Evolutionary conservation across 1,140 invertebrate genomes (phyloP).

Genomic region (Neotoxoptera formosana): DNA sequence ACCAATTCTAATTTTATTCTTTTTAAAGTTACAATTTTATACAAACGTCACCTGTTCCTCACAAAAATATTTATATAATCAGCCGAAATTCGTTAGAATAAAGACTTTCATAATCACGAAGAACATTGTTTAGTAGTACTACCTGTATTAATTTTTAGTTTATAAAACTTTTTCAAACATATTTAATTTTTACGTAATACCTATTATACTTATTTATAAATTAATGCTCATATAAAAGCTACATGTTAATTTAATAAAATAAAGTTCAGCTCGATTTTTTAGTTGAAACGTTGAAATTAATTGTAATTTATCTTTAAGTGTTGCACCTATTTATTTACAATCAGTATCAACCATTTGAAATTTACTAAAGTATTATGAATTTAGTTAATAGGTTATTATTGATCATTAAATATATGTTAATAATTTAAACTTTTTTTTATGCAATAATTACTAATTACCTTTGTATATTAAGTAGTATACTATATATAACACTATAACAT

Average conservation of each 20-base stretch:
- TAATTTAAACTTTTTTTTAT: no score
- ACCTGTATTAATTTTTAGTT: not conserved
- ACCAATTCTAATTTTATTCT: not conserved
- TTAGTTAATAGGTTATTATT: no score
- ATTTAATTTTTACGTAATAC: not conserved
- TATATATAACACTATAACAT: no score
- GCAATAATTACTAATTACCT: no score
- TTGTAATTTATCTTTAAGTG: not conserved
- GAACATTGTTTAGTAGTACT: not conserved
- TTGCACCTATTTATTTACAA: no score
- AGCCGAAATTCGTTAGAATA: not conserved
- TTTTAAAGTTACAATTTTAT: constrained; percentile 10
- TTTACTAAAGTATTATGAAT: no score
- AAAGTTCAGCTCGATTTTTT: no score
- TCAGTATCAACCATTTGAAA: no score
- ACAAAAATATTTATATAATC: not conserved
- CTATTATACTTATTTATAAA: not conserved
- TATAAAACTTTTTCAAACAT: not conserved
- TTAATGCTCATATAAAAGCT: not conserved
- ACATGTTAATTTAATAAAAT: not conserved
- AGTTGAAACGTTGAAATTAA: not conserved
- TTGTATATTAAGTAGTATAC: no score
- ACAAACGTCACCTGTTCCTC: not conserved
- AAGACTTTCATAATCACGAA: not conserved
- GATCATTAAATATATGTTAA: no score